phyloP scores from a whole-genome alignment of 2,797 vertebrate species.

The Bufotes viridis region DNA sequence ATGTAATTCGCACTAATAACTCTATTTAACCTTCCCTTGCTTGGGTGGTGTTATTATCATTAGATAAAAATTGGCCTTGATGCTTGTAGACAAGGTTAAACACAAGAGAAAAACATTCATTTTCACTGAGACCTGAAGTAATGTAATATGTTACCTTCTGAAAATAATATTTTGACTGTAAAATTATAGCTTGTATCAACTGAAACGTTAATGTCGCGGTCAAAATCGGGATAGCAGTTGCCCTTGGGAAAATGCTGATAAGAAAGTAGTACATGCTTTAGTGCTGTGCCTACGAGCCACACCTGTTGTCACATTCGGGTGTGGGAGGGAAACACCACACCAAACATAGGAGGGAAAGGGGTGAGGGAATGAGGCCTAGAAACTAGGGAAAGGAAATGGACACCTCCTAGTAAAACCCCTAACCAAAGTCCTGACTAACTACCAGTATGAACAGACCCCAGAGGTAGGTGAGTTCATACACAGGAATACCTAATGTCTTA shows the following conservation, averaged over 20 bases:
- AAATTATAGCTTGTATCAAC: background rate
- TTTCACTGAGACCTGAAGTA: conserved; percentile 7
- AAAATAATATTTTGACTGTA: conserved; percentile 11
- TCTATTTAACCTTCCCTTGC: conserved; percentile 33
- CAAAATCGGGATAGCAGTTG: background rate
- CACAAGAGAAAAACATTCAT: background rate
- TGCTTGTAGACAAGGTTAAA: conserved; percentile 35
- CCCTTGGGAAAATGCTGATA: background rate
- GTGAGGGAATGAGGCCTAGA: too few relatives aligned
- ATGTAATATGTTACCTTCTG: background rate
- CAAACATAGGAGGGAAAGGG: too few relatives aligned
- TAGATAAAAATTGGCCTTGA: conserved; percentile 42
- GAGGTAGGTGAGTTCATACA: too few relatives aligned
- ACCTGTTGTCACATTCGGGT: too few relatives aligned
- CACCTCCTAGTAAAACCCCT: too few relatives aligned
- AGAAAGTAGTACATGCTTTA: background rate
- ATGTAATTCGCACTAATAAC: conserved; percentile 8
- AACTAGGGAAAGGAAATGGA: too few relatives aligned
- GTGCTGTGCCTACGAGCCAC: background rate
- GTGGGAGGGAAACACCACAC: too few relatives aligned
- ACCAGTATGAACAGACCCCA: too few relatives aligned
- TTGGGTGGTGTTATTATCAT: conserved; percentile 32
- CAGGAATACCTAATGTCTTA: too few relatives aligned
- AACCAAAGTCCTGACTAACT: too few relatives aligned
- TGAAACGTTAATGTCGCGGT: background rate